Base-by-base conservation (phyloP, 2,888 invertebrate species). In the Eupithecia centaureata region DNA sequence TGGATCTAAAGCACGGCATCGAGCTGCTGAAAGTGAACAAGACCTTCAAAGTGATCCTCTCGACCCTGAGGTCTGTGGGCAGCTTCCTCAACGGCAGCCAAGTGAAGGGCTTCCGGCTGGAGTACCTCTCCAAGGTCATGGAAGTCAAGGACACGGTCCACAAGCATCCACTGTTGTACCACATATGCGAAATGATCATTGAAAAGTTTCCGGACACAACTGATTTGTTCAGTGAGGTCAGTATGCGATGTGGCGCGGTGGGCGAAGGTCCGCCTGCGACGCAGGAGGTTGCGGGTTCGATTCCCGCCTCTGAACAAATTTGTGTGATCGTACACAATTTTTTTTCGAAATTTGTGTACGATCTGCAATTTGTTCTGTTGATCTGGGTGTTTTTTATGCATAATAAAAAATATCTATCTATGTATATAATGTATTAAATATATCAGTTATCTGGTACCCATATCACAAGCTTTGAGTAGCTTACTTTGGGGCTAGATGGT, bases 91-190 rank as follows among this genome's bases (percentile, higher is more conserved):
- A 99, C 87, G 98, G 99, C 64, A 96, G 96, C 80, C 95, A 96
- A 81, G 97, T 98, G 42, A 98, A 98, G 92, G 99, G 99, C 30
- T 99, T 99, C 92, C 97, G 99, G 86, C 95, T 99, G 77, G 99
- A 99, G 83, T 99, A 99, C 91, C 94, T 99, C 81, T 95, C 98
- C 58, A 99, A 99, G 94, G 98, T 98, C 81, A 98, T 99, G 82
- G 98, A 99, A 94, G 98, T 99, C 54, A 99, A 99, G 92, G 99
- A 99, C 90, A 99, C 99, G 0, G 99, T 99, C 51, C 98, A 99
- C 89, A 99, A 99, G 89, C 99, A 99, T 91, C 98, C 99, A 7
- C 94, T 99, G 70, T 94, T 99, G 70, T 98, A 99, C 90, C 99
- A 99, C 89, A 95, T 99, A 75, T 99, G 99, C 87, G 97, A 98